phyloP scores from a whole-genome alignment of 2,888 invertebrate species.

The Cylindroiulus punctatus region DNA sequence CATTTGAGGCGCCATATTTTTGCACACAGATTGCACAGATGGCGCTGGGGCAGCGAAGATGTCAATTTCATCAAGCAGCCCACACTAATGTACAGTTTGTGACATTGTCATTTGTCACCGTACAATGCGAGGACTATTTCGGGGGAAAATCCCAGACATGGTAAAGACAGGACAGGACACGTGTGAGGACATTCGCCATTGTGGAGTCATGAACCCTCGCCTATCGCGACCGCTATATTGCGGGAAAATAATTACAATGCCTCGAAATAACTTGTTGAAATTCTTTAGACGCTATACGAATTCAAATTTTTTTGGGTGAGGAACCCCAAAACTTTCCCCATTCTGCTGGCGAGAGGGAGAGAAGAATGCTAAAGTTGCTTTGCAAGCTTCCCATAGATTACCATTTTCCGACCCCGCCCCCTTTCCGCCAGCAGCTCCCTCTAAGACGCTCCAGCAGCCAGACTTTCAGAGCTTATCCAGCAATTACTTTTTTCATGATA shows the following conservation, averaged over 20 bases:
- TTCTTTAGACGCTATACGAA: not conserved
- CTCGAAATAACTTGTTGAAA: not conserved
- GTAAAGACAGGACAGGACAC: not conserved
- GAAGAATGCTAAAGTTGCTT: not conserved
- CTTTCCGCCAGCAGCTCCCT: not conserved
- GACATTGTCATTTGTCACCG: not conserved
- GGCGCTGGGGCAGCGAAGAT: no score
- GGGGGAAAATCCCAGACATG: not conserved
- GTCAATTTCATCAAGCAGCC: no score
- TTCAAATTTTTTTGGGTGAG: not conserved
- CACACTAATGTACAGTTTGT: not conserved
- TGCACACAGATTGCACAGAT: no score
- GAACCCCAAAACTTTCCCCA: not conserved
- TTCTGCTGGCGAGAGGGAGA: not conserved
- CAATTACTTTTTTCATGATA: not conserved
- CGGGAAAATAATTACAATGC: conserved; percentile 14
- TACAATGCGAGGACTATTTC: not conserved
- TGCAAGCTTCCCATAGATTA: not conserved
- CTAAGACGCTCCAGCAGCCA: not conserved
- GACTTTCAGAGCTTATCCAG: not conserved
- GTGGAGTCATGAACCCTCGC: not conserved
- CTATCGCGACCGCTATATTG: not conserved
- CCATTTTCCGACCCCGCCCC: not conserved
- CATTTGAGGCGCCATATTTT: no score
- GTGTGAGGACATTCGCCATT: not conserved